Conservation (phyloP, 2,797 vertebrate genomes). For the Balearica regulorum region DNA sequence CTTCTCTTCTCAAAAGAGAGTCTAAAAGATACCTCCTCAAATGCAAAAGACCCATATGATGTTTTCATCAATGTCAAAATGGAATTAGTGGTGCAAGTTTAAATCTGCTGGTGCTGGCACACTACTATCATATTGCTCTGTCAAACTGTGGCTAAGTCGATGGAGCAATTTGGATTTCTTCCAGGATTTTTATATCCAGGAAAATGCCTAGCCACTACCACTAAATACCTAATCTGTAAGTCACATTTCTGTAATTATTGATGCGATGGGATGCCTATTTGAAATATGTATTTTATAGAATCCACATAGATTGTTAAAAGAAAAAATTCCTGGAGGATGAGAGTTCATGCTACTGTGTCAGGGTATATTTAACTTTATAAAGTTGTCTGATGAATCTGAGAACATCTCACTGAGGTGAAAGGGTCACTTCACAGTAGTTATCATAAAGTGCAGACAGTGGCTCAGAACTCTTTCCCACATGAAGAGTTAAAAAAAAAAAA, state of each 20-base stretch:
- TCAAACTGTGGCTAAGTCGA: not conserved
- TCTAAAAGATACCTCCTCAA: not conserved
- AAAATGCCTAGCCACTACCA: not conserved
- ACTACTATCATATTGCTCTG: not conserved
- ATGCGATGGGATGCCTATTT: not conserved
- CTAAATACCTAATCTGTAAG: not conserved
- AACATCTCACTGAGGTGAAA: not conserved
- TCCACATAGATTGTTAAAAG: not conserved
- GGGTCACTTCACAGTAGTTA: not conserved
- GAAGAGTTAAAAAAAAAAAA: not conserved
- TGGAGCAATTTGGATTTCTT: not conserved
- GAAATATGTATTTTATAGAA: not conserved
- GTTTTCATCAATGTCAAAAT: not conserved
- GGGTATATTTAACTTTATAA: not conserved
- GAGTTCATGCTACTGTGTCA: not conserved
- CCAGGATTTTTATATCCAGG: not conserved
- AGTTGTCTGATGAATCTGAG: not conserved
- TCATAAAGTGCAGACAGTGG: not conserved
- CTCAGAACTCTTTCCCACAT: not conserved
- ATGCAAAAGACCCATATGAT: not conserved
- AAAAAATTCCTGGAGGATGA: not conserved
- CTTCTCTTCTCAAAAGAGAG: not conserved
- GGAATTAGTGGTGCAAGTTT: not conserved
- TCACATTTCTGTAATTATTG: not conserved
- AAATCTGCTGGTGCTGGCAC: not conserved